These are phyloP conservation scores for Brenthis daphne DNA, from an alignment of 2,888 invertebrate species.

Conservation along the genomic window DNA sequence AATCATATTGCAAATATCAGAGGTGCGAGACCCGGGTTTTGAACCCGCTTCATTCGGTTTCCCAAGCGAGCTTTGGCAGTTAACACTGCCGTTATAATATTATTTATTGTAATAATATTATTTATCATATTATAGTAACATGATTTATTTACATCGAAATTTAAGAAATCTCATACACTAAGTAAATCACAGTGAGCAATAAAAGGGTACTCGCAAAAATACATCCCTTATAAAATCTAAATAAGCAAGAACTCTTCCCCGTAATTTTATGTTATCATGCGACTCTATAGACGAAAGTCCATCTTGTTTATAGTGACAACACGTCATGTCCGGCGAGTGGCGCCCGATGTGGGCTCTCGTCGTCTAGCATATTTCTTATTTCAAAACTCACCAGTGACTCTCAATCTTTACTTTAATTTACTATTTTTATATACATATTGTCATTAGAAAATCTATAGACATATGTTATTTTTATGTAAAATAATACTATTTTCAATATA, in stretches of 20 bases:
- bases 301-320: slow-evolving; percentile 67
- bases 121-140: no score
- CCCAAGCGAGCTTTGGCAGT: no score
- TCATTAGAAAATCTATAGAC: neutral
- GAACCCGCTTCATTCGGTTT: no score
- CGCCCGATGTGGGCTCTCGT: slow-evolving; percentile 52
- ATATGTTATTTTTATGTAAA: no score
- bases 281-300: slow-evolving; percentile 30
- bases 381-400: slow-evolving; percentile 43
- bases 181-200: neutral
- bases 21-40: no score
- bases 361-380: slow-evolving; percentile 58
- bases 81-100: no score
- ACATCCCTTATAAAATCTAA: slow-evolving; percentile 32
- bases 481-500: no score
- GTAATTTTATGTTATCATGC: slow-evolving; percentile 38
- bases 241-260: slow-evolving; percentile 34
- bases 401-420: slow-evolving; percentile 41
- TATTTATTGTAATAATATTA: no score
- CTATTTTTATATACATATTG: slow-evolving; percentile 35
- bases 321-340: slow-evolving; percentile 55
- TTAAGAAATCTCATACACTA: no score
- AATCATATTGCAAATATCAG: no score
- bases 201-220: slow-evolving; percentile 16
- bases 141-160: no score